Conservation (phyloP, 2,888 invertebrate species). For the Schrankia costaestrigalis region DNA sequence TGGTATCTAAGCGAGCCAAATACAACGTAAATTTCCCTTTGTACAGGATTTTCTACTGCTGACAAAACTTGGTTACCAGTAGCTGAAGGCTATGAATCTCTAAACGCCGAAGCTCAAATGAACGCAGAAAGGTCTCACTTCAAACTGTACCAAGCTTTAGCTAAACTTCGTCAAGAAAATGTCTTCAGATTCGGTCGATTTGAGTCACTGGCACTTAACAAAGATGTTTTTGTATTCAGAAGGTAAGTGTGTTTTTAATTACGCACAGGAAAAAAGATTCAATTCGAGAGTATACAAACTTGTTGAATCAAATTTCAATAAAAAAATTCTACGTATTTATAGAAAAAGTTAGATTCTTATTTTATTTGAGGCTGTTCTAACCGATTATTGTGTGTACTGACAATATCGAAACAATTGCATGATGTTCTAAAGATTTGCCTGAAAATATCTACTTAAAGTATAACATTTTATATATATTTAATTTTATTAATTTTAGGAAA, state of each 20-base stretch:
- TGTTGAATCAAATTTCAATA: too few species aligned
- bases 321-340: too few species aligned
- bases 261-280: background rate
- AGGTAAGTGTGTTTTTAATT: slow-evolving; percentile 53
- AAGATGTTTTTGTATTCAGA: slow-evolving; percentile 78
- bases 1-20: background rate
- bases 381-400: too few species aligned
- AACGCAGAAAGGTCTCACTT: slow-evolving; percentile 76
- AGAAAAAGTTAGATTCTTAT: too few species aligned
- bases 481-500: too few species aligned
- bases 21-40: background rate
- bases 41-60: slow-evolving; percentile 80
- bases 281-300: background rate
- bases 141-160: slow-evolving; percentile 81
- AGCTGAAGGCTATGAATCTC: slow-evolving; percentile 78
- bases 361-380: too few species aligned
- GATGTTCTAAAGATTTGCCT: too few species aligned
- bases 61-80: slow-evolving; percentile 85
- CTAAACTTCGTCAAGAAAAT: slow-evolving; percentile 73
- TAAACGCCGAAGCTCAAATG: slow-evolving; percentile 81
- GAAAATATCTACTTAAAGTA: too few species aligned
- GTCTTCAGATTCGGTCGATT: slow-evolving; percentile 78
- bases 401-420: too few species aligned
- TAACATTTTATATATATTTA: too few species aligned
- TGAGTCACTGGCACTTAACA: slow-evolving; percentile 73